Base-by-base conservation (phyloP, 2,888 invertebrate species). In the Synergus japonicus region DNA sequence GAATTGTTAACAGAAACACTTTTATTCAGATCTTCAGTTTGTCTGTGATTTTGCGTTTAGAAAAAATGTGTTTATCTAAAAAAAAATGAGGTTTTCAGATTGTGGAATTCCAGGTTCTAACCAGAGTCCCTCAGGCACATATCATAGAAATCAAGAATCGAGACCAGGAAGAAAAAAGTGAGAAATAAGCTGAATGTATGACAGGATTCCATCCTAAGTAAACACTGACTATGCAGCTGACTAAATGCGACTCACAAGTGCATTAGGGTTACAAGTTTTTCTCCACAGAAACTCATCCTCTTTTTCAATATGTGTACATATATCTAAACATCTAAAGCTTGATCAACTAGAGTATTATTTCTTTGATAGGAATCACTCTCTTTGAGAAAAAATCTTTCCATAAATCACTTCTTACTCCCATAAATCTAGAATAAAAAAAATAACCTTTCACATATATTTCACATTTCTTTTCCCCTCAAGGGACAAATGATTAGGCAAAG, bases 161-260 rank as follows among this genome's bases (percentile, higher is more conserved):
- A 69, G n/a, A 73, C 29, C 54, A 49, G 73, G 73, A 73, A 73
- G 73, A 73, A 73, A 73, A 73, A 73, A 73, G 54, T 73, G 73
- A 54, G 41, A 54, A 73, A 73, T 73, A 41, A 73, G 73, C 73
- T 73, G 73, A 69, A 73, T 54, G 54, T 73, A 73, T 73, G 73
- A 73, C 73, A 54, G 54, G 49, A 73, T 54, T 73, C 54, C 73
- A 73, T 73, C 73, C 73, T 73, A 73, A 73, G 73, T 12, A 73
- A 73, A 73, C 73, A 73, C 37, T 73, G 73, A 73, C 73, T 73
- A 54, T 73, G 73, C 73, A 73, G 73, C 73, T 73, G 73, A 73
- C 73, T 73, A 73, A 73, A 73, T 73, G 73, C 73, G 54, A 73
- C 37, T 73, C 73, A 73, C 73, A 73, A 73, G 73, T 73, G 73